These are phyloP conservation scores for Pyxicephalus adspersus DNA, from an alignment of 2,113 vertebrate species.

Conservation along the genomic window DNA sequence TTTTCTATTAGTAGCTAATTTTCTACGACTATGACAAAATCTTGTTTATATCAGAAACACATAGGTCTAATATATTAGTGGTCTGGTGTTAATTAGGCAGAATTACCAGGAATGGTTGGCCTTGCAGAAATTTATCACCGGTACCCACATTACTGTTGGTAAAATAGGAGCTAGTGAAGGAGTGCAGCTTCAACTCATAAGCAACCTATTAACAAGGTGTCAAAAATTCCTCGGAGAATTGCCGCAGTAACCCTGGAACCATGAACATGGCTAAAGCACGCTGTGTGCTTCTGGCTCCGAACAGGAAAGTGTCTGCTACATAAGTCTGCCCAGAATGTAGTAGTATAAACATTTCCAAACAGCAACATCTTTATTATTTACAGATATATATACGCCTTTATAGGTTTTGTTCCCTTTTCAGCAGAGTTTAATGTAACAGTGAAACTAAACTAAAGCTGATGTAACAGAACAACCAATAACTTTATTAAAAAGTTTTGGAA, in stretches of 20 bases:
- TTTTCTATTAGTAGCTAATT: slow-evolving; percentile 70
- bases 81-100: slow-evolving; percentile 81
- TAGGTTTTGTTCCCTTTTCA: slow-evolving; percentile 56
- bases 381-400: no score
- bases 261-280: slow-evolving; percentile 67
- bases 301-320: slow-evolving; percentile 67
- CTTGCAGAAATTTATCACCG: slow-evolving; percentile 79
- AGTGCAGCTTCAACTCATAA: slow-evolving; percentile 77
- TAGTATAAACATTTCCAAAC: slow-evolving; percentile 54
- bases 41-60: slow-evolving; percentile 85
- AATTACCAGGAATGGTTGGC: slow-evolving; percentile 83
- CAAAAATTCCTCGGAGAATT: slow-evolving; percentile 74
- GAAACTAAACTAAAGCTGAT: no score
- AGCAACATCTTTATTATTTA: slow-evolving; percentile 28
- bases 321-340: slow-evolving; percentile 59
- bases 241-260: slow-evolving; percentile 72
- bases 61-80: slow-evolving; percentile 75
- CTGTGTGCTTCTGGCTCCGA: slow-evolving; percentile 72
- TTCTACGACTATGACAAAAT: slow-evolving; percentile 73
- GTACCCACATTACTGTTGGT: slow-evolving; percentile 77
- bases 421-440: not conserved
- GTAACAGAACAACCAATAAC: no score
- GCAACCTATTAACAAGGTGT: slow-evolving; percentile 80
- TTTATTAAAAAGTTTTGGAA: not conserved
- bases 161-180: slow-evolving; percentile 78